Base-by-base conservation (phyloP, 2,888 invertebrate species). In the Tetropium fuscum region DNA sequence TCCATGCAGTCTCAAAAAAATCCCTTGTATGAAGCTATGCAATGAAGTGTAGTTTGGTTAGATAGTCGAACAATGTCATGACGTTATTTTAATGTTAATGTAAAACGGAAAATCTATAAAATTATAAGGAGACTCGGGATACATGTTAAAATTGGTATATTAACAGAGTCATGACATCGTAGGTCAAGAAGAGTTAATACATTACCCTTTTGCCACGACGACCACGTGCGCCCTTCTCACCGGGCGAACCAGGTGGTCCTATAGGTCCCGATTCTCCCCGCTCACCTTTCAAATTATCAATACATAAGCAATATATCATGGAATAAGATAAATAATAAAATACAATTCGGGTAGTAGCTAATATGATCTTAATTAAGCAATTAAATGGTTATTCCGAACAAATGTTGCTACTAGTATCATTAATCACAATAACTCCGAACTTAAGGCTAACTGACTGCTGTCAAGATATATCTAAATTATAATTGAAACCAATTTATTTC, bases 161-260 rank as follows among this genome's bases (percentile, higher is more conserved):
- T 48, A 56, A 60, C 48, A 40, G 15, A 53, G 32, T 53, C 49
- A 58, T 66, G 60, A 59, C 57, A 63, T 58, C 55, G 45, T 53
- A 49, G 63, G 48, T 41, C 43, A 51, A 61, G 18, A 43, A 34
- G 30, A 36, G 15, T 48, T 30, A 53, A 67, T 76, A 83, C 86
- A 87, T 90, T 92, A 95, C 95, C 93, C 93, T 87, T 86, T 95
- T 95, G 87, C 95, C 95, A 83, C 93, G 90, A 82, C 94, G 94
- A 81, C 97, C 96, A 80, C 95, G 88, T 73, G 91, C 87, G 80
- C 97, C 97, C 83, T 92, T 93, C 82, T 94, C 95, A 72, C 96
- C 97, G 75, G 89, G 84, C 74, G 86, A 85, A 76, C 94, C 94
- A 74, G 90, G 88, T 69, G 90, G 89, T 74, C 91, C 91, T 67